Evolutionary conservation across 2,888 invertebrate species (phyloP).

Genomic region (Andrena bucephala): DNA sequence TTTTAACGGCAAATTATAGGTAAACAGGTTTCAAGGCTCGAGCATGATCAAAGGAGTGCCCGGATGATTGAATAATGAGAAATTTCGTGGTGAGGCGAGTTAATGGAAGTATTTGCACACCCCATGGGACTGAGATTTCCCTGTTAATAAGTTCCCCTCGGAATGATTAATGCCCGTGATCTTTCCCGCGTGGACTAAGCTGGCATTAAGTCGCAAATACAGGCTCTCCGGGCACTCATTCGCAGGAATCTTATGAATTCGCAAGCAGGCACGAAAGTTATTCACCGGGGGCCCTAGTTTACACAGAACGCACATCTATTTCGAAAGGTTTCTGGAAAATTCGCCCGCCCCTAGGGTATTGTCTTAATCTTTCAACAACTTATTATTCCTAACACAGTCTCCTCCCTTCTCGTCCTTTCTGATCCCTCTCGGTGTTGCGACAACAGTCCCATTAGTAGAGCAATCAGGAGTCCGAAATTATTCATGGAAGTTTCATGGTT

Average conservation of each 20-base stretch:
- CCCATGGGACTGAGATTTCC: not conserved
- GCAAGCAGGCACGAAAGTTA: not conserved
- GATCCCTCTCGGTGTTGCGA: not conserved
- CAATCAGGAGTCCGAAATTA: slow-evolving; percentile 10
- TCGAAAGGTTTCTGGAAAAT: not conserved
- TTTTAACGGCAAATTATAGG: not conserved
- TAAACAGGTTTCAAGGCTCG: not conserved
- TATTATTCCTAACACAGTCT: not conserved
- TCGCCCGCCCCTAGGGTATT: not conserved
- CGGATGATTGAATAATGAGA: no score
- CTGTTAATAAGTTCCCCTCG: not conserved
- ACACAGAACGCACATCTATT: not conserved
- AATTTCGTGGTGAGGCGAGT: no score
- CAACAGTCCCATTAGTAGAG: not conserved
- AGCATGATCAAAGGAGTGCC: not conserved
- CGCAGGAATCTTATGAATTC: slow-evolving; percentile 3
- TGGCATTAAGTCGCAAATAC: not conserved
- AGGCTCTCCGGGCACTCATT: not conserved
- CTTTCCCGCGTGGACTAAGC: not conserved
- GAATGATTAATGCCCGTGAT: not conserved
- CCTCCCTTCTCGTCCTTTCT: not conserved
- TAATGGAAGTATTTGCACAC: not conserved
- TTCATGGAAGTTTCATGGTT: slow-evolving; percentile 7
- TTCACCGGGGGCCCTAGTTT: not conserved
- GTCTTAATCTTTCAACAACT: not conserved